A percentile compares a stretch with the other conserved stretches of the same genome.
Conservation (phyloP, 2,113 vertebrate species). For the Phaethornis superciliosus region DNA sequence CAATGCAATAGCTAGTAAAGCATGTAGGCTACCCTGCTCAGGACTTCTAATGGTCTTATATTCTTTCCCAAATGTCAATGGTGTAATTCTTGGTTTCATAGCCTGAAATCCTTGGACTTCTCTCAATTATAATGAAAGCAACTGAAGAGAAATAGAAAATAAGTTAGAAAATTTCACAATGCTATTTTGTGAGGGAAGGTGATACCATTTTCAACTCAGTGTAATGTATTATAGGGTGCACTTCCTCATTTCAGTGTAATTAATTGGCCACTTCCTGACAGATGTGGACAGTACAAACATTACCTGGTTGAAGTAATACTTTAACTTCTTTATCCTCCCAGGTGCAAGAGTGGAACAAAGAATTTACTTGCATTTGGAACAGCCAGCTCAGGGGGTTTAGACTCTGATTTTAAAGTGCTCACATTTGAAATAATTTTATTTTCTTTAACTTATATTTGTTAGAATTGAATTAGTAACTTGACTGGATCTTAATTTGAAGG, state of each 20-base stretch:
- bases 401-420: not conserved
- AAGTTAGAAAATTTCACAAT: not conserved
- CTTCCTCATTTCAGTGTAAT: not conserved
- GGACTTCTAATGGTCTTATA: conserved; percentile 48
- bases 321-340: not conserved
- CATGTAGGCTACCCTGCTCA: conserved; percentile 10
- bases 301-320: not conserved
- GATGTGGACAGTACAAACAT: not conserved
- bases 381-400: not conserved
- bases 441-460: not conserved
- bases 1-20: conserved; percentile 37
- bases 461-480: not conserved
- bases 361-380: not conserved
- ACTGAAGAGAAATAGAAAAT: conserved; percentile 12
- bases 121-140: conserved; percentile 26
- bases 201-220: not conserved
- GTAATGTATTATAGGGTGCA: not conserved
- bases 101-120: conserved; percentile 6
- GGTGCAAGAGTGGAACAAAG: not conserved
- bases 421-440: not conserved
- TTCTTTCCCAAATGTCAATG: conserved; percentile 55
- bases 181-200: not conserved
- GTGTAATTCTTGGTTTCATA: conserved; percentile 56
- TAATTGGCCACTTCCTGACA: not conserved
- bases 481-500: not conserved